Conservation (phyloP, 2,113 vertebrate species). For the Cinclus cinclus region DNA sequence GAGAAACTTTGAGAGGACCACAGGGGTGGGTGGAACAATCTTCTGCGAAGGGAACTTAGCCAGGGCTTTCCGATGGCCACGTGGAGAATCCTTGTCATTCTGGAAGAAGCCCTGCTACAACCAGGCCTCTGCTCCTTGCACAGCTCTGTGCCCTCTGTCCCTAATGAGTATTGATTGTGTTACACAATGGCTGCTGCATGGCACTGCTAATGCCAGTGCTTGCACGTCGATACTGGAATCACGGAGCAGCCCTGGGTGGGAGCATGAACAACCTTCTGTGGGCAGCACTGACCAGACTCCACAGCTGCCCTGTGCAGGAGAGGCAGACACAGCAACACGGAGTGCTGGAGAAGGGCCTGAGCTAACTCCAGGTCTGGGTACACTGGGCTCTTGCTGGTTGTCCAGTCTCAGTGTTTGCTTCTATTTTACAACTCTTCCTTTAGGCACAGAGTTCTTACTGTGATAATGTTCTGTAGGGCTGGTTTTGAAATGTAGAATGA, state of each 20-base stretch:
- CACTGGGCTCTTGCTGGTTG: background rate
- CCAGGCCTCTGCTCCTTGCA: background rate
- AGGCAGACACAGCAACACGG: background rate
- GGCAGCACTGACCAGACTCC: background rate
- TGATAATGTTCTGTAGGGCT: background rate
- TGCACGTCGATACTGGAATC: rapidly evolving
- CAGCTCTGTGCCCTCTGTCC: background rate
- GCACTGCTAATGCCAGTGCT: background rate
- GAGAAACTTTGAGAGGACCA: background rate
- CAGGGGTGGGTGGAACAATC: background rate
- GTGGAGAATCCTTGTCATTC: background rate
- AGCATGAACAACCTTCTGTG: background rate
- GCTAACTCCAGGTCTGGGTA: background rate
- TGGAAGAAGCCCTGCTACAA: background rate
- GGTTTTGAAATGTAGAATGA: background rate
- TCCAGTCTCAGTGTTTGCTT: background rate
- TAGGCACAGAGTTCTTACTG: background rate
- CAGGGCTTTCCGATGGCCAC: background rate
- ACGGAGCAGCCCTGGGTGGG: background rate
- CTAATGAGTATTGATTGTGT: background rate
- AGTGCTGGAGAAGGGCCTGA: background rate
- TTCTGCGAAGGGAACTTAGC: background rate
- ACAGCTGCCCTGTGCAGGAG: background rate
- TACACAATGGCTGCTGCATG: background rate
- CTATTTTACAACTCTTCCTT: background rate